Percentiles rank a stretch among this genome's conserved stretches.
These are phyloP conservation scores for Drosophila falleni DNA, from an alignment of 2,888 invertebrate species.

Conservation along the genomic window DNA sequence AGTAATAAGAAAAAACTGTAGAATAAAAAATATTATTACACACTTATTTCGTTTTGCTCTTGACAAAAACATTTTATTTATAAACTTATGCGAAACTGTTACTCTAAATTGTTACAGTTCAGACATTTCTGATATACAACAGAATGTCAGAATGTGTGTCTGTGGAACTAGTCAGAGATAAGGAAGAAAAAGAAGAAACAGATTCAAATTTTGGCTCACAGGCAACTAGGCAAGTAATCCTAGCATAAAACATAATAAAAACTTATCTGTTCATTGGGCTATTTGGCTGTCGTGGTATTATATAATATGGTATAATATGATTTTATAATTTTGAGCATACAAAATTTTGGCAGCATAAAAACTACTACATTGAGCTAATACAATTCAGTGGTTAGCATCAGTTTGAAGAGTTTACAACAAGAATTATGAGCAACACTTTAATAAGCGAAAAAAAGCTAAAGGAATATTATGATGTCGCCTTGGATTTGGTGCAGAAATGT, in stretches of 20 bases:
- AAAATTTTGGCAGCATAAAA: neutral
- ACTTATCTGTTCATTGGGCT: neutral
- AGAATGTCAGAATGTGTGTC: too few relatives aligned
- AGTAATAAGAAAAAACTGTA: too few relatives aligned
- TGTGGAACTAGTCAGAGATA: too few relatives aligned
- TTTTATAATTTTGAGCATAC: neutral
- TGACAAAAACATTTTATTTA: too few relatives aligned
- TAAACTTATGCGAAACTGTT: too few relatives aligned
- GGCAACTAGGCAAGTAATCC: neutral
- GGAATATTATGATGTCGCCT: conserved; percentile 80
- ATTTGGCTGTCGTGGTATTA: neutral
- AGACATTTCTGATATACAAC: too few relatives aligned
- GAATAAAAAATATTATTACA: too few relatives aligned
- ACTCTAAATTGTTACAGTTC: too few relatives aligned
- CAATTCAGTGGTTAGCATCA: neutral
- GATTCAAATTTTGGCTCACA: too few relatives aligned
- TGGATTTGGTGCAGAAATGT: conserved; percentile 82
- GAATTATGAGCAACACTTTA: conserved; percentile 44
- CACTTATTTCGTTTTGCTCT: too few relatives aligned
- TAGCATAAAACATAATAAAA: conserved; percentile 2
- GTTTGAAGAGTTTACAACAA: conserved; percentile 13
- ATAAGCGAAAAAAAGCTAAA: conserved; percentile 68
- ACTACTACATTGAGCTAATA: neutral
- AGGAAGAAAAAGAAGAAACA: too few relatives aligned
- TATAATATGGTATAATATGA: neutral